A percentile compares a stretch with the other conserved stretches of the same genome.
Evolutionary conservation across 2,888 invertebrate species (phyloP).

Genomic region (Trachelus troglodyta): DNA sequence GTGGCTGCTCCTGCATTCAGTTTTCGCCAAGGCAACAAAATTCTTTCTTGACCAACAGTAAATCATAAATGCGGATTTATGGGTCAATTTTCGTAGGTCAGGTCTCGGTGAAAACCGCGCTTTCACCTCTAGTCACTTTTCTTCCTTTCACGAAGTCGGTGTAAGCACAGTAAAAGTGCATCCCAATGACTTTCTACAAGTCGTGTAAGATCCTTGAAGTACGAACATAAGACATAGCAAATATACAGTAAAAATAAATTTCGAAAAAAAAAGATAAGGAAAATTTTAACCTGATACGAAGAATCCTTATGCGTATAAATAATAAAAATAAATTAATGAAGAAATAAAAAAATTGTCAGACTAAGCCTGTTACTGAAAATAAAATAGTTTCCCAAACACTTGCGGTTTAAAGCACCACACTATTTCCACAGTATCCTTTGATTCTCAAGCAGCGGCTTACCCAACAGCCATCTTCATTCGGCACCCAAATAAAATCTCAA

Average conservation of each 20-base stretch:
- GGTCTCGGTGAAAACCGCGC: conserved; percentile 17
- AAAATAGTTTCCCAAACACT: not conserved
- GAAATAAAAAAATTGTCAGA: not conserved
- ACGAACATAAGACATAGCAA: not conserved
- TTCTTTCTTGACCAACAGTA: conserved; percentile 30
- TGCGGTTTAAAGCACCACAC: not conserved
- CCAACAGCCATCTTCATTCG: not conserved
- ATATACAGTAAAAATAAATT: not conserved
- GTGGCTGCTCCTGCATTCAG: conserved; percentile 45
- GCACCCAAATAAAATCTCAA: not conserved
- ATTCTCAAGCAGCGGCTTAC: not conserved
- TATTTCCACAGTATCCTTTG: not conserved
- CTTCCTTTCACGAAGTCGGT: conserved; percentile 3
- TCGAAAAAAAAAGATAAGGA: not conserved
- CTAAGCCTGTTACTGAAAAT: not conserved
- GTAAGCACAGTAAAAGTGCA: not conserved
- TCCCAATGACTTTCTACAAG: not conserved
- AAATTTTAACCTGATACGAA: not conserved
- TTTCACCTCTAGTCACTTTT: conserved; percentile 35
- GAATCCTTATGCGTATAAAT: not conserved
- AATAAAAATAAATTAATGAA: not conserved
- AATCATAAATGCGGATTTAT: conserved; percentile 55
- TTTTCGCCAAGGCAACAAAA: conserved; percentile 28
- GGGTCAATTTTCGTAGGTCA: conserved; percentile 39
- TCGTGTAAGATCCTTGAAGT: not conserved